These are phyloP conservation scores for Sebastolobus altivelis DNA, from an alignment of 2,797 vertebrate genomes.

Conservation along the genomic window DNA sequence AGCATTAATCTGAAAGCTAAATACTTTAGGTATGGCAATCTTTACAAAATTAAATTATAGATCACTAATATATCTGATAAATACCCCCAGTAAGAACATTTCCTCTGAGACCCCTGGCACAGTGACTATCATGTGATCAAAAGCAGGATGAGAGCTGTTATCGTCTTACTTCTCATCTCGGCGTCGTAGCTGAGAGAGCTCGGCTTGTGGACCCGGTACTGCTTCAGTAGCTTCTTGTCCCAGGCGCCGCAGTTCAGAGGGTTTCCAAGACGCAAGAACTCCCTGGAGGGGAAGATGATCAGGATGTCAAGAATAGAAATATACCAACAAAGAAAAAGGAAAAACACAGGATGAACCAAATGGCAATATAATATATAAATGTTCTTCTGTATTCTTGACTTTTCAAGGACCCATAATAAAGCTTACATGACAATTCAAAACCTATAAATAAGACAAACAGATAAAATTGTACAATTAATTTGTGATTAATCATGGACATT, in stretches of 20 bases:
- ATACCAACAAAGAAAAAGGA: neutral
- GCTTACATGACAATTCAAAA: neutral
- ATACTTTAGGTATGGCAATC: neutral
- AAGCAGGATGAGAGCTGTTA: neutral
- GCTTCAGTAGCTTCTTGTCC: constrained; percentile 97
- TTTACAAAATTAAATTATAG: neutral
- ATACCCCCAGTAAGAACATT: neutral
- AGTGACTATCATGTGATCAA: neutral
- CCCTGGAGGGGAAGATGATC: constrained; percentile 81
- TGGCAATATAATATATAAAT: neutral
- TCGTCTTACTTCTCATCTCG: constrained; percentile 94
- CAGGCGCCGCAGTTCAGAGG: constrained; percentile 98
- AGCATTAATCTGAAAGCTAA: neutral
- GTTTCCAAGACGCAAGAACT: constrained; percentile 96
- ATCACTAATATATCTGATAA: neutral
- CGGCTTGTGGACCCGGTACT: constrained; percentile 96
- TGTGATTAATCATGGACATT: no score
- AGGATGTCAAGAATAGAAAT: neutral
- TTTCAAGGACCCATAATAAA: neutral
- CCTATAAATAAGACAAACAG: no score
- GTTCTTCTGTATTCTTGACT: neutral
- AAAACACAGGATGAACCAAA: neutral
- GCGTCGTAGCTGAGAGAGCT: constrained; percentile 96
- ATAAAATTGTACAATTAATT: neutral
- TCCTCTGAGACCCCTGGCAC: neutral